Conservation (phyloP, 2,113 vertebrate genomes). For the Dicrurus megarhynchus region DNA sequence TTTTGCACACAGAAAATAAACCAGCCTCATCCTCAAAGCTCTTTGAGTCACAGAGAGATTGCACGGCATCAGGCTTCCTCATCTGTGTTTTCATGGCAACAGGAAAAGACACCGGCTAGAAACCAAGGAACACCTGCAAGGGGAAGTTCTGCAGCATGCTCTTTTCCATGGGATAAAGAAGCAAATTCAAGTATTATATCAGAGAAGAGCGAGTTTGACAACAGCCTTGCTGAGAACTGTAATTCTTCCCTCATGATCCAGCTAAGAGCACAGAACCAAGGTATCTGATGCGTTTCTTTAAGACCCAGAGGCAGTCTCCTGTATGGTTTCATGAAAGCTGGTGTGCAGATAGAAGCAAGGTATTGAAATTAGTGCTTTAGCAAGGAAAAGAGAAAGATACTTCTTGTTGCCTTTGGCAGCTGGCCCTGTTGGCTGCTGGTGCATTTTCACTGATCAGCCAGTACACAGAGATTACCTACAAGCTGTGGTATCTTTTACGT, state of each 20-base stretch:
- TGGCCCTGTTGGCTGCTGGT: background rate
- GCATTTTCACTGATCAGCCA: background rate
- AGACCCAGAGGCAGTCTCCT: background rate
- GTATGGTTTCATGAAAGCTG: background rate
- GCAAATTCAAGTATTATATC: conserved; percentile 49
- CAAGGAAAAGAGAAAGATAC: background rate
- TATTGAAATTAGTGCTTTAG: background rate
- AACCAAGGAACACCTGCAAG: conserved; percentile 76
- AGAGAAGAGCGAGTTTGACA: background rate
- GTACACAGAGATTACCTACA: background rate
- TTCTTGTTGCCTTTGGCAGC: background rate
- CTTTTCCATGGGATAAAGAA: conserved; percentile 72
- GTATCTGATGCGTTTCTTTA: conserved; percentile 56
- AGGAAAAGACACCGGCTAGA: conserved; percentile 74
- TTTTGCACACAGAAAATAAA: conserved; percentile 70
- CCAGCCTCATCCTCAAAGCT: conserved; percentile 62
- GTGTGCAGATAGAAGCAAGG: background rate
- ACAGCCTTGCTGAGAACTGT: conserved; percentile 39
- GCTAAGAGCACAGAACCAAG: conserved; percentile 84
- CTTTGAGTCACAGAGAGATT: conserved; percentile 84
- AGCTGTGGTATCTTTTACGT: background rate
- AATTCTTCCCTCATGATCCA: conserved; percentile 73
- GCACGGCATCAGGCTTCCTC: conserved; percentile 86
- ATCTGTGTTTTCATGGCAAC: conserved; percentile 91
- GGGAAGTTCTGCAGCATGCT: conserved; percentile 66